Conservation (phyloP, 2,797 vertebrate genomes). For the Naso thynnoides region DNA sequence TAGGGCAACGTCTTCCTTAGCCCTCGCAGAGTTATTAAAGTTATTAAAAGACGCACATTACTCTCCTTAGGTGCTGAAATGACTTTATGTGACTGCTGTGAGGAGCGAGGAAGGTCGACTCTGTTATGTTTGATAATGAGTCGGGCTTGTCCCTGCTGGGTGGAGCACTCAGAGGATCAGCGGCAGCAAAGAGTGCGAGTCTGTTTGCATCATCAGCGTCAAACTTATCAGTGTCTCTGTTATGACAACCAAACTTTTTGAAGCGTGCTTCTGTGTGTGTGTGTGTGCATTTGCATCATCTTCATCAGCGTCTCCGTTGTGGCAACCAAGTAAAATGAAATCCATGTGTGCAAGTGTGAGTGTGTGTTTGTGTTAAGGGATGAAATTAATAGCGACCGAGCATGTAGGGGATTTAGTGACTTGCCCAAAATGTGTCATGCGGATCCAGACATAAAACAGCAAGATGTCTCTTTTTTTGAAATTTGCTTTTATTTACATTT, state of each 20-base stretch:
- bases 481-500: too few relatives aligned
- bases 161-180: constrained; percentile 3
- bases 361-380: background rate
- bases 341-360: background rate
- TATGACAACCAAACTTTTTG: constrained; percentile 47
- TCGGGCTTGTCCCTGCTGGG: background rate
- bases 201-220: constrained; percentile 49
- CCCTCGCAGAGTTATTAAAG: constrained; percentile 30
- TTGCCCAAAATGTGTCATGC: constrained; percentile 3
- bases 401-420: background rate
- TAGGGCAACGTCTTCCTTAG: background rate
- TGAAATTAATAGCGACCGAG: constrained; percentile 7
- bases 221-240: constrained; percentile 55
- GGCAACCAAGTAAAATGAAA: constrained; percentile 47
- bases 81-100: constrained; percentile 1
- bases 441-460: background rate
- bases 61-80: constrained; percentile 29
- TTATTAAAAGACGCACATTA: constrained; percentile 19
- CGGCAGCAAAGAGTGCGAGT: background rate
- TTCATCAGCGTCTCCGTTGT: constrained; percentile 49
- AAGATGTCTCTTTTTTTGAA: too few relatives aligned
- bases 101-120: constrained; percentile 16
- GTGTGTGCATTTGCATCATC: constrained; percentile 48
- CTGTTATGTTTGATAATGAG: constrained; percentile 23
- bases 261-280: background rate